A percentile compares a stretch with the other conserved stretches of the same genome.
These are phyloP conservation scores for Sigmodon hispidus DNA, from an alignment of 2,113 vertebrate genomes.

Conservation along the genomic window DNA sequence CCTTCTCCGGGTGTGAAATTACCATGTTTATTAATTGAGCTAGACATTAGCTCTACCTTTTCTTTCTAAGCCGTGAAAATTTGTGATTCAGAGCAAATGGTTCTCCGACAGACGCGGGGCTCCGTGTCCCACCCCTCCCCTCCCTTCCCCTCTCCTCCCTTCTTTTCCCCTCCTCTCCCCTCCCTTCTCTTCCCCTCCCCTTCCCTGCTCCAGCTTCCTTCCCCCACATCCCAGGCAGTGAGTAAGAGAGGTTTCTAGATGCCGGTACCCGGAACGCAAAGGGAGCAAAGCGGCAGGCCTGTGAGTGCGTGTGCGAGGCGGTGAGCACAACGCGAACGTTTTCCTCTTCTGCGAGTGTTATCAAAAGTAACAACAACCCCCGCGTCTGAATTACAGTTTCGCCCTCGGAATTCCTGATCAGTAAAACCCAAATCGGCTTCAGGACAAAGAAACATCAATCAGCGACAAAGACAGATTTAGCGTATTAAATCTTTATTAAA, in stretches of 20 bases:
- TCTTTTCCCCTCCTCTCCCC: neutral
- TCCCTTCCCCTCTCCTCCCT: neutral
- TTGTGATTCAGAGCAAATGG: slow-evolving; percentile 90
- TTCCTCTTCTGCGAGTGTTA: slow-evolving; percentile 36
- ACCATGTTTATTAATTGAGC: slow-evolving; percentile 99
- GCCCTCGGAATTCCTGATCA: slow-evolving; percentile 58
- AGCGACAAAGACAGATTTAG: slow-evolving; percentile 78
- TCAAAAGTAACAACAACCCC: slow-evolving; percentile 52
- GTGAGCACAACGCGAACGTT: slow-evolving; percentile 53
- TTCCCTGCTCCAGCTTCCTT: neutral
- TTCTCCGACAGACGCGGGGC: slow-evolving; percentile 76
- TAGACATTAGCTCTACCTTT: slow-evolving; percentile 90
- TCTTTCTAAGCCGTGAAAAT: slow-evolving; percentile 89
- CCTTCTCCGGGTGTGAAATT: slow-evolving; percentile 96
- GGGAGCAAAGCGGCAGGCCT: slow-evolving; percentile 71
- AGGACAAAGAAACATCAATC: slow-evolving; percentile 80
- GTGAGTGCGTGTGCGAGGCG: slow-evolving; percentile 64
- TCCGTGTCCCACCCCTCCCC: slow-evolving; percentile 21
- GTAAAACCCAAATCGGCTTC: slow-evolving; percentile 74
- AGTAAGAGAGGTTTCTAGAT: slow-evolving; percentile 82
- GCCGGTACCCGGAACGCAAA: neutral
- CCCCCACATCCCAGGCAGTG: neutral
- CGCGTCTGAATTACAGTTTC: slow-evolving; percentile 51
- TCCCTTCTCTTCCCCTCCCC: neutral
- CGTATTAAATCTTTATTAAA: slow-evolving; percentile 82